These are phyloP conservation scores for Cuniculus paca DNA, from an alignment of 2,797 vertebrate genomes.

Conservation along the genomic window DNA sequence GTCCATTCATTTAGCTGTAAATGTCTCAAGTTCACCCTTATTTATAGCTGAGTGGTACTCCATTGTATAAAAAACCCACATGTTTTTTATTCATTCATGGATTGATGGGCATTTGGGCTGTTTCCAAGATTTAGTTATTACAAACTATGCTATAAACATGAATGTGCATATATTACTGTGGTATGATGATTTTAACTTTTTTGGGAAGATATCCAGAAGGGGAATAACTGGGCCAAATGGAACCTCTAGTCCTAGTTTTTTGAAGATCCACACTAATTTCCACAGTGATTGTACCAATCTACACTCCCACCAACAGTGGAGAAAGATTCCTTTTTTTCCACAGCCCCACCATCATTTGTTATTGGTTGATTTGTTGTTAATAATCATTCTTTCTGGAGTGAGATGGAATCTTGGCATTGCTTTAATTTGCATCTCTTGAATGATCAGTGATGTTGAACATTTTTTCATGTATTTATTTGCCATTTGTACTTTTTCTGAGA, in stretches of 20 bases:
- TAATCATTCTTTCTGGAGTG: not conserved
- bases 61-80: not conserved
- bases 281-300: not conserved
- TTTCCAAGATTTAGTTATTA: not conserved
- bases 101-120: not conserved
- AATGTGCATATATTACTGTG: not conserved
- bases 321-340: not conserved
- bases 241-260: not conserved
- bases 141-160: not conserved
- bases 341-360: not conserved
- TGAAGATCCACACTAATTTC: not conserved
- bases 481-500: not conserved
- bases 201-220: not conserved
- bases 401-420: not conserved
- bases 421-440: not conserved
- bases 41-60: not conserved
- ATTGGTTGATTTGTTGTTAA: not conserved
- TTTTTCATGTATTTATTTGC: not conserved
- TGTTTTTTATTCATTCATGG: not conserved
- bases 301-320: not conserved
- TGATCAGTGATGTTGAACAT: not conserved
- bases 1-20: not conserved
- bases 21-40: not conserved
- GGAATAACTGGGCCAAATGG: not conserved
- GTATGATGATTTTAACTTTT: not conserved